Evolutionary conservation across 2,888 invertebrate species (phyloP).

Genomic region (Tetranychus piercei): DNA sequence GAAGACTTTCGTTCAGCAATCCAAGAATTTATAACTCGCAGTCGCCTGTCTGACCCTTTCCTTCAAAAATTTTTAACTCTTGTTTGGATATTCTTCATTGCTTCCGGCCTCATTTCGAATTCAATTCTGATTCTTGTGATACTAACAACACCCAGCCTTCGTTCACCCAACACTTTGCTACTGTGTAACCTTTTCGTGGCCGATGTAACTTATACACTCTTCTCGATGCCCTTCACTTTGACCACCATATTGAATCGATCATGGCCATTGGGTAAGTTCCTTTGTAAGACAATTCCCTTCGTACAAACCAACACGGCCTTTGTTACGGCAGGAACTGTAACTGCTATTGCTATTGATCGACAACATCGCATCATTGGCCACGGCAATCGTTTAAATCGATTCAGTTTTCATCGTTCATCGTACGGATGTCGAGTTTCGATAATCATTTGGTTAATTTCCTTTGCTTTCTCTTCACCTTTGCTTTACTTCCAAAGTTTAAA

Average conservation of each 20-base stretch:
- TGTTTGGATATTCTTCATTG: not conserved
- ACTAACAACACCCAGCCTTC: not conserved
- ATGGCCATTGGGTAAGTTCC: slow-evolving; percentile 40
- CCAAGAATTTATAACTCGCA: not conserved
- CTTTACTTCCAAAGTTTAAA: not conserved
- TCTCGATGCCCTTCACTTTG: not conserved
- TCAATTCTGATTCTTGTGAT: not conserved
- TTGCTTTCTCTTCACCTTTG: not conserved
- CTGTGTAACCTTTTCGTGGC: not conserved
- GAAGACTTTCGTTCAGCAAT: not conserved
- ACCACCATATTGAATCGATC: not conserved
- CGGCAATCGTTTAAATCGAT: not conserved
- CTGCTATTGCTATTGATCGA: slow-evolving; percentile 39
- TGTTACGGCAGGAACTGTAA: slow-evolving; percentile 43
- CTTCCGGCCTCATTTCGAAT: not conserved
- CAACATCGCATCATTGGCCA: not conserved
- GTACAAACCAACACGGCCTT: slow-evolving; percentile 43
- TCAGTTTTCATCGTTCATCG: not conserved
- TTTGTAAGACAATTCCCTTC: slow-evolving; percentile 43
- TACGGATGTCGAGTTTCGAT: not conserved
- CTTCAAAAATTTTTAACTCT: not conserved
- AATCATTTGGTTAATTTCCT: not conserved
- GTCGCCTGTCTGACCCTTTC: not conserved
- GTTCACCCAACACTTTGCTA: not conserved
- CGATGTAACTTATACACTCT: not conserved